Conservation (phyloP, 2,888 invertebrate genomes). For the Aquatica leii region DNA sequence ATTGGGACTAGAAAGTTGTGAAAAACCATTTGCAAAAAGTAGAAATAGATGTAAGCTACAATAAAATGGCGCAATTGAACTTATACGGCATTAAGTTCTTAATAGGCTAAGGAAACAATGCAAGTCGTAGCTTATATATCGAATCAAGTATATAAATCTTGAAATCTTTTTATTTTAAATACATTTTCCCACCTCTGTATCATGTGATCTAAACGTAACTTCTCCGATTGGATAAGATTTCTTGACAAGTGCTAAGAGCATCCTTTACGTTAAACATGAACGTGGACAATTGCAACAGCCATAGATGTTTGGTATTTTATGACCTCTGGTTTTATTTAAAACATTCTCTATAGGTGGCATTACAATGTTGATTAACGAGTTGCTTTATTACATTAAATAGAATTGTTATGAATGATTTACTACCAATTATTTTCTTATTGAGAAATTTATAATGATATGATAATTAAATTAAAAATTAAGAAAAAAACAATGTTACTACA, state of each 20-base stretch:
- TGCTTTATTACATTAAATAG: conserved; percentile 34
- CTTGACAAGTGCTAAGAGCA: conserved; percentile 47
- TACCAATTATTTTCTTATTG: not conserved
- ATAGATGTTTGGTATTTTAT: conserved; percentile 54
- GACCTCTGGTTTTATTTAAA: conserved; percentile 48
- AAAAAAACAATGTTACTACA: conserved; percentile 3
- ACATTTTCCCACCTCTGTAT: conserved; percentile 49
- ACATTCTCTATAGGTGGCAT: conserved; percentile 54
- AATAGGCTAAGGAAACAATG: conserved; percentile 35
- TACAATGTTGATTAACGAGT: conserved; percentile 43
- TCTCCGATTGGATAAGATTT: conserved; percentile 48
- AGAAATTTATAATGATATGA: conserved; percentile 1
- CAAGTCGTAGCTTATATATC: conserved; percentile 37
- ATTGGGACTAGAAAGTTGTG: no score
- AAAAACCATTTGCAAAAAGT: no score
- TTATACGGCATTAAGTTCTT: conserved; percentile 30
- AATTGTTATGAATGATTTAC: conserved; percentile 37
- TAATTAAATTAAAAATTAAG: conserved; percentile 9
- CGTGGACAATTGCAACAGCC: conserved; percentile 52
- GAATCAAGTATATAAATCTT: conserved; percentile 38
- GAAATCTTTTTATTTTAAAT: conserved; percentile 38
- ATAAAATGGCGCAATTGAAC: conserved; percentile 21
- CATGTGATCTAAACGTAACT: conserved; percentile 45
- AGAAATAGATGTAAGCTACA: not conserved
- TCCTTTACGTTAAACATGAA: conserved; percentile 44